Evolutionary conservation across 2,888 invertebrate genomes (phyloP).

Genomic region (Drosophila algonquin): DNA sequence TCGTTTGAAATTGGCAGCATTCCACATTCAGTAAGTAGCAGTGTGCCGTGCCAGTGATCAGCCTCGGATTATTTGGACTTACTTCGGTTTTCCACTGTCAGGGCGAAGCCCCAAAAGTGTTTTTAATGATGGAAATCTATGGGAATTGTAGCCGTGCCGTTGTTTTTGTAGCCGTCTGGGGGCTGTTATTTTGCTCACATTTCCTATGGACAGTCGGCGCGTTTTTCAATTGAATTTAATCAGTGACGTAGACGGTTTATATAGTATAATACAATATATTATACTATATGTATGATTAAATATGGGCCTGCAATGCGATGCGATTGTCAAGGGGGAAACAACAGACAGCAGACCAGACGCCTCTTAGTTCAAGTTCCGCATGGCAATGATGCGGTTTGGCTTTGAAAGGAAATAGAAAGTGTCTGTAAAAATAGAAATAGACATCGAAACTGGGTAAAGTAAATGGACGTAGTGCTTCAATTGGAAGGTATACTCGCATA

Average conservation of each 20-base stretch:
- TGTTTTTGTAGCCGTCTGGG: constrained; percentile 18
- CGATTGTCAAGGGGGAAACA: constrained; percentile 27
- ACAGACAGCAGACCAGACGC: constrained; percentile 4
- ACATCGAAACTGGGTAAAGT: background rate
- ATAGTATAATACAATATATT: constrained; percentile 10
- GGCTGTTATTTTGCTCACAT: constrained; percentile 29
- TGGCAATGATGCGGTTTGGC: constrained; percentile 22
- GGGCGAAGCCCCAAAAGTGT: constrained; percentile 68
- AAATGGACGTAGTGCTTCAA: background rate
- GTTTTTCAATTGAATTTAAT: constrained; percentile 76
- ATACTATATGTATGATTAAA: background rate
- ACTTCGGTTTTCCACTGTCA: background rate
- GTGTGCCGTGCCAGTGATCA: background rate
- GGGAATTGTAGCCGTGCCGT: constrained; percentile 35
- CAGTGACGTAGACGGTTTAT: constrained; percentile 64
- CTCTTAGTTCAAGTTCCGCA: constrained; percentile 49
- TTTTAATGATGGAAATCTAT: constrained; percentile 56
- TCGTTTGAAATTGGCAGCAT: background rate
- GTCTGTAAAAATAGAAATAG: constrained; percentile 9
- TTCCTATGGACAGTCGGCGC: constrained; percentile 40
- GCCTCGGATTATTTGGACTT: background rate
- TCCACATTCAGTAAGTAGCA: background rate
- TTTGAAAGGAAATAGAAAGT: constrained; percentile 60
- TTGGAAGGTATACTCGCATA: background rate
- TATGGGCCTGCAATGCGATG: constrained; percentile 16